These are phyloP conservation scores for Conops quadrifasciatus DNA, from an alignment of 2,888 invertebrate species.

Conservation along the genomic window DNA sequence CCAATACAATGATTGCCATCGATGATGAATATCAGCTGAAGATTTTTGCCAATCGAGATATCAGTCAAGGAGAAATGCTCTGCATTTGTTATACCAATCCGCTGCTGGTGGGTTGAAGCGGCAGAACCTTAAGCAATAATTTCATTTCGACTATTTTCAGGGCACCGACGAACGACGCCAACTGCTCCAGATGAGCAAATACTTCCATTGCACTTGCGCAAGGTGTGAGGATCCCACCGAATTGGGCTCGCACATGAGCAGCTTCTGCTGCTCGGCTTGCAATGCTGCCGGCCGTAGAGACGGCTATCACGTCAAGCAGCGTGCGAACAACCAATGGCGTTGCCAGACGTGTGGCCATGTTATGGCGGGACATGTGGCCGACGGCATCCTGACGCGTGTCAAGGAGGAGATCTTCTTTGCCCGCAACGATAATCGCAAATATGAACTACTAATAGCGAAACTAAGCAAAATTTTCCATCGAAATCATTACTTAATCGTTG, in stretches of 20 bases:
- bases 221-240: slow-evolving; percentile 78
- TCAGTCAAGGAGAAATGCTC: slow-evolving; percentile 71
- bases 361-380: slow-evolving; percentile 63
- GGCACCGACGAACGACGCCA: slow-evolving; percentile 75
- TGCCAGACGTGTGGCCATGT: slow-evolving; percentile 54
- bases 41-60: slow-evolving; percentile 73
- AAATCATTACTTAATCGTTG: slow-evolving; percentile 74
- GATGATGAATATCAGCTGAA: slow-evolving; percentile 74
- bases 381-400: slow-evolving; percentile 65
- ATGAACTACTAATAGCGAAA: slow-evolving; percentile 68
- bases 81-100: slow-evolving; percentile 78
- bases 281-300: slow-evolving; percentile 37
- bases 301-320: slow-evolving; percentile 38
- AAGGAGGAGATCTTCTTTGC: slow-evolving; percentile 65
- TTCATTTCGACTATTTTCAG: slow-evolving; percentile 59
- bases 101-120: slow-evolving; percentile 68
- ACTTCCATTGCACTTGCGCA: slow-evolving; percentile 76
- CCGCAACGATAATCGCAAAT: slow-evolving; percentile 56
- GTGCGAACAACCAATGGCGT: slow-evolving; percentile 49
- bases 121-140: background rate
- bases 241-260: slow-evolving; percentile 74
- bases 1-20: slow-evolving; percentile 77
- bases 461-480: slow-evolving; percentile 70
- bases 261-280: slow-evolving; percentile 55
- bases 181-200: slow-evolving; percentile 76